phyloP scores from a whole-genome alignment of 2,797 vertebrate species.

The Lerista edwardsae region DNA sequence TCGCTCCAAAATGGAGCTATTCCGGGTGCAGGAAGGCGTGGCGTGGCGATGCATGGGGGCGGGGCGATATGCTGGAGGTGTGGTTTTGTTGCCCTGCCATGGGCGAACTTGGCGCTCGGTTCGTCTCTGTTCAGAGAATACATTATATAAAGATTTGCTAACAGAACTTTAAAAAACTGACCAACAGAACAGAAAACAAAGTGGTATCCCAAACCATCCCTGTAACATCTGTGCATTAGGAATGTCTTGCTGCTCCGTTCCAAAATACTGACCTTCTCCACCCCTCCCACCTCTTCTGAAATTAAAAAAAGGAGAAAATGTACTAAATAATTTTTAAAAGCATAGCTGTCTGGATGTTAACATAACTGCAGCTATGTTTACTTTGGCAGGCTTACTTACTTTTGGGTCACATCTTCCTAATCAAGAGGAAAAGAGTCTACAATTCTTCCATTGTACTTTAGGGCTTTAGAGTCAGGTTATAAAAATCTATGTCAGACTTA shows the following conservation, averaged over 20 bases:
- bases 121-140: too few species aligned
- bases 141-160: not conserved
- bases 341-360: not conserved
- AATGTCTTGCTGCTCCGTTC: not conserved
- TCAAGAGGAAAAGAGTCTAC: not conserved
- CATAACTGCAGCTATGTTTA: conserved; percentile 18
- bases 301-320: not conserved
- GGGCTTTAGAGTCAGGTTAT: not conserved
- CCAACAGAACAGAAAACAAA: not conserved
- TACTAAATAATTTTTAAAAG: not conserved
- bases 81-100: too few species aligned
- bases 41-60: too few species aligned
- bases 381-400: conserved; percentile 17
- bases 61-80: too few species aligned
- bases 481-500: not conserved
- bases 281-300: not conserved
- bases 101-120: too few species aligned
- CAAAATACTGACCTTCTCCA: not conserved
- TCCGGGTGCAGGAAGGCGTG: too few species aligned
- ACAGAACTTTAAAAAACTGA: not conserved
- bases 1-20: too few species aligned
- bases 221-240: not conserved
- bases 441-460: not conserved
- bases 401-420: not conserved
- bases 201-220: not conserved